Evolutionary conservation across 2,113 vertebrate species (phyloP), one percentile per base, ranked within the genome.

Genomic region (Gobius niger): DNA sequence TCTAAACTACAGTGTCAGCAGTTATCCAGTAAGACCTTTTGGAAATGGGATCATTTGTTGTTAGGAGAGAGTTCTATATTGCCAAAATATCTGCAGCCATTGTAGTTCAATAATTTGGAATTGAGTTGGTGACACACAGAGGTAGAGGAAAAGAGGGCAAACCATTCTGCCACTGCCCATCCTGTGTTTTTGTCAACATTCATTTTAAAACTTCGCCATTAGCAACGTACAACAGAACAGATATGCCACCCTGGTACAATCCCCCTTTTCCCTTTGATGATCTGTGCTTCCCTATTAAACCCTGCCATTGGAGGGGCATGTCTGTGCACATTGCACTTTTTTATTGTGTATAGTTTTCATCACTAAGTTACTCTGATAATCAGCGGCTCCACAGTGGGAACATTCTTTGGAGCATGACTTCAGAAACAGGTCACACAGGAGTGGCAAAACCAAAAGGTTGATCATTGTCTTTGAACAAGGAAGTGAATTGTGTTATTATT

Each of bases 371-470:
- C 47, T 54, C 75, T 53, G 50, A 65, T 51, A 44, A 57, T 34
- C 54, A 67, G 46, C 61, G 53, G 49, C 66, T 81, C 78, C 56
- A 82, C 69, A 16, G 63, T 81, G 85, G 81, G 70, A 75, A 77
- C 56, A 84, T 88, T 88, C 82, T 79, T 78, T 72, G 67, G 59
- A 77, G 76, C 62, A 70, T 64, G 77, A 82, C 78, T 81, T 62
- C 67, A 65, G 57, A 56, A 73, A 79, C 74, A 68, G 74, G 75
- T 86, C 70, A 77, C 75, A 53, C 56, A 72, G 76, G 77, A 75
- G 81, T 83, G 82, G 75, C 68, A 51, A 44, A 60, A 69, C 47
- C 72, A 68, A 46, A 62, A 18, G 76, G 64, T 65, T 72, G 80
- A 78, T 65, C 56, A 76, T 72, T 84, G 80, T 81, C 67, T 73